A percentile compares a stretch with the other conserved stretches of the same genome.
Evolutionary conservation across 2,797 vertebrate species (phyloP).

Genomic region (Hybognathus amarus): DNA sequence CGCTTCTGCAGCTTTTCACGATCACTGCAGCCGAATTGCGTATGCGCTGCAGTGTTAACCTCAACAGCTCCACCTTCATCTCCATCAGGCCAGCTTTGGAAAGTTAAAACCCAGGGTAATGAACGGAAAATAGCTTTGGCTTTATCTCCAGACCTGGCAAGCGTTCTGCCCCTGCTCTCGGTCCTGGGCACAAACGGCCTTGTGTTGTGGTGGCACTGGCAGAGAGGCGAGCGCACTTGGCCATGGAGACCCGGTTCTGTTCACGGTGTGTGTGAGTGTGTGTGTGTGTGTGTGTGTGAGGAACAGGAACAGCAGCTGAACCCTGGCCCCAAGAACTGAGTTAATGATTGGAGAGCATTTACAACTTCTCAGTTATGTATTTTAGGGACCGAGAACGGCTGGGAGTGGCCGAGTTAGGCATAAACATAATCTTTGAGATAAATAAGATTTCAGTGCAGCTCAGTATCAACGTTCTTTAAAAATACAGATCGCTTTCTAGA

Average conservation of each 20-base stretch:
- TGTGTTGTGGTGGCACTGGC: constrained; percentile 57
- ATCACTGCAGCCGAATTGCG: constrained; percentile 7
- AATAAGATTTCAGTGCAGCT: constrained; percentile 9
- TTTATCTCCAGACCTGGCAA: constrained; percentile 52
- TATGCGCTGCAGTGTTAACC: background rate
- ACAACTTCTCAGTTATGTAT: constrained; percentile 68
- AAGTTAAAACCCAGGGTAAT: constrained; percentile 64
- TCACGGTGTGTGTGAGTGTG: constrained; percentile 31
- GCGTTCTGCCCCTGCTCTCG: constrained; percentile 40
- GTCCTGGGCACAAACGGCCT: constrained; percentile 60
- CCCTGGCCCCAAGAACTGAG: constrained; percentile 63
- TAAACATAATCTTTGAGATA: constrained; percentile 39
- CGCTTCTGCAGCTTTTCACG: constrained; percentile 9
- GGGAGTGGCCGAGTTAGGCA: constrained; percentile 44
- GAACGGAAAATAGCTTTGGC: constrained; percentile 58
- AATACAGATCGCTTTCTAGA: background rate
- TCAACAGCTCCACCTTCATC: constrained; percentile 32
- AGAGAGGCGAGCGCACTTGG: constrained; percentile 53
- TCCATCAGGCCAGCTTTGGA: constrained; percentile 63
- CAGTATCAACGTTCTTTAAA: too few relatives aligned
- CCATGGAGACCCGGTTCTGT: constrained; percentile 33
- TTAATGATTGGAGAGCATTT: constrained; percentile 80
- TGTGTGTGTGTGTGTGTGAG: constrained; percentile 41
- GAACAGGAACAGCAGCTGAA: constrained; percentile 58
- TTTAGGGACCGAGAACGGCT: constrained; percentile 65